phyloP scores from a whole-genome alignment of 2,797 vertebrate genomes.

The Nasua narica region DNA sequence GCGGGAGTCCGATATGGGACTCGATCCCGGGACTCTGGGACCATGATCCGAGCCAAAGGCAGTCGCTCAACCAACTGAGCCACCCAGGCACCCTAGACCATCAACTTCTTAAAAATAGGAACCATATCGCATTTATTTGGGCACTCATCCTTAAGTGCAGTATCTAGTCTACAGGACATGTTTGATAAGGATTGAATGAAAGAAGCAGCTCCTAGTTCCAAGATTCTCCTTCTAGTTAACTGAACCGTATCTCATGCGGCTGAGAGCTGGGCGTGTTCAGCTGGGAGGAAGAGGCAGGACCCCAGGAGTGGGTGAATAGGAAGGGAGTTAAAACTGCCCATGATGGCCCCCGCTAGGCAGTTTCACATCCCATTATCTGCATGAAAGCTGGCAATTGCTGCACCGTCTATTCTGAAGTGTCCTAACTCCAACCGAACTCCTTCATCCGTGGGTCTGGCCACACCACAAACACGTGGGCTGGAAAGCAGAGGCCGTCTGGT shows the following conservation, averaged over 20 bases:
- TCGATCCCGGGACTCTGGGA: no score
- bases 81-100: no score
- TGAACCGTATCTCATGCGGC: background rate
- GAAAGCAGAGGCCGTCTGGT: background rate
- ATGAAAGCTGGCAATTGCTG: slow-evolving; percentile 8
- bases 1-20: no score
- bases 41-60: no score
- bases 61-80: no score
- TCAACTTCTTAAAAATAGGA: slow-evolving; percentile 26
- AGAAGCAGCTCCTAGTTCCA: background rate
- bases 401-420: slow-evolving; percentile 16
- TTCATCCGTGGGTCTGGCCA: slow-evolving; percentile 22
- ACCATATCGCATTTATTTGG: background rate
- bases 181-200: background rate
- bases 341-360: background rate
- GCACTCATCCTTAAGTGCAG: background rate
- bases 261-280: background rate
- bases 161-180: background rate
- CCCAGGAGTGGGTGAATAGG: background rate
- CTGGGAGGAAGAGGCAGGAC: background rate
- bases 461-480: background rate
- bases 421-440: slow-evolving; percentile 3
- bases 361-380: background rate
- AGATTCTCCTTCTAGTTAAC: background rate
- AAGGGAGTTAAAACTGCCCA: background rate